Evolutionary conservation across 2,797 vertebrate species (phyloP).

Genomic region (Garrulus glandarius): DNA sequence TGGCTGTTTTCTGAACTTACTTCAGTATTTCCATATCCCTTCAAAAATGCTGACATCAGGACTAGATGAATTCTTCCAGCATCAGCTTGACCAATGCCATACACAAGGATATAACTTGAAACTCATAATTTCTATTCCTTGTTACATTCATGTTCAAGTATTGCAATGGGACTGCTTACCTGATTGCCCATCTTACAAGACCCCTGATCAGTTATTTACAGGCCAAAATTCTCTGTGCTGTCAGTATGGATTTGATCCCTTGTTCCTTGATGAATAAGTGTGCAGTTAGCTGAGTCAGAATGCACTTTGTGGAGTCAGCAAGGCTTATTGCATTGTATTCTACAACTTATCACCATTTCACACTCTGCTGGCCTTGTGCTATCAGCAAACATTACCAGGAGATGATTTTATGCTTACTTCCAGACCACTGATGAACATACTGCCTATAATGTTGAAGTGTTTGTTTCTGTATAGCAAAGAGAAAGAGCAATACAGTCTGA

Average conservation of each 20-base stretch:
- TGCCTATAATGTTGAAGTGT: not conserved
- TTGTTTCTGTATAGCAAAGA: not conserved
- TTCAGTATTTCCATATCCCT: slow-evolving; percentile 37
- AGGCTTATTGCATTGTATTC: not conserved
- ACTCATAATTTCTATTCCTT: not conserved
- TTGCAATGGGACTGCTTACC: not conserved
- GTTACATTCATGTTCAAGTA: not conserved
- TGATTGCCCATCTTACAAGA: not conserved
- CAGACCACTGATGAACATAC: not conserved
- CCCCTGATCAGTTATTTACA: not conserved
- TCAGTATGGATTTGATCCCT: not conserved
- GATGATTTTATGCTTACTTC: not conserved
- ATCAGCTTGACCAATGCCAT: not conserved
- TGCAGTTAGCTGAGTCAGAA: not conserved
- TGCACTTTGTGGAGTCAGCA: not conserved
- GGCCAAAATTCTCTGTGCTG: not conserved
- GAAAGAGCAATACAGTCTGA: not conserved
- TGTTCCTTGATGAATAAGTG: not conserved
- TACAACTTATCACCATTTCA: not conserved
- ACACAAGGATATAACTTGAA: not conserved
- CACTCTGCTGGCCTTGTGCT: not conserved
- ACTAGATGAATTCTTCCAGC: not conserved
- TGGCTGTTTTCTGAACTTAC: slow-evolving; percentile 17
- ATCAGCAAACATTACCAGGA: not conserved
- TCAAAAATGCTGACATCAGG: not conserved